Evolutionary conservation across 2,113 vertebrate genomes (phyloP).

Genomic region (Chloebia gouldiae): DNA sequence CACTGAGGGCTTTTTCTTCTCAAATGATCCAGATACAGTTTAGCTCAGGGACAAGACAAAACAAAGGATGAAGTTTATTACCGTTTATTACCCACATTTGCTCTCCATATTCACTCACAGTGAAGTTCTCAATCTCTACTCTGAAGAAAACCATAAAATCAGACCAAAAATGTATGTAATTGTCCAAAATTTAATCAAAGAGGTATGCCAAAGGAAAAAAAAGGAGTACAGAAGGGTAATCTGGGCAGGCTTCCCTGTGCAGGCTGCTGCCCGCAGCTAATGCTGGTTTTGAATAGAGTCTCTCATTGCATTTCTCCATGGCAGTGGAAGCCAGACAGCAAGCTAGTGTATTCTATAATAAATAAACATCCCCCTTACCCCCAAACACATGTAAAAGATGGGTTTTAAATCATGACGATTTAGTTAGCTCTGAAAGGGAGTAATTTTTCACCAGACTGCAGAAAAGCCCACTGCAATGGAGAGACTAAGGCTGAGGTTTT

Average conservation of each 20-base stretch:
- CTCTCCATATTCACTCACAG: neutral
- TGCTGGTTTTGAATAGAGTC: conserved; percentile 13
- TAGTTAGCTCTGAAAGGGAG: conserved; percentile 20
- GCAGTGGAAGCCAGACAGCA: conserved; percentile 13
- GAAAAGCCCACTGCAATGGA: neutral
- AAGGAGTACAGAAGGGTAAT: neutral
- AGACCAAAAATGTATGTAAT: neutral
- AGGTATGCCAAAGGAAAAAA: neutral
- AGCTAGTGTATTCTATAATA: conserved; percentile 42
- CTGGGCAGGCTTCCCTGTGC: neutral
- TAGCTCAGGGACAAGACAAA: neutral
- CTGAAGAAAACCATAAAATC: neutral
- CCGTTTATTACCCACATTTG: neutral
- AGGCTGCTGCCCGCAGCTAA: neutral
- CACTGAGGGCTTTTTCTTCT: neutral
- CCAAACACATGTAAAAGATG: conserved; percentile 24
- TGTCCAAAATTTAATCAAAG: neutral
- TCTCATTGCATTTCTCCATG: neutral
- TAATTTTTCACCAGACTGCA: neutral
- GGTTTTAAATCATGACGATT: conserved; percentile 23
- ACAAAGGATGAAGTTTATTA: neutral
- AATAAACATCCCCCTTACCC: conserved; percentile 16
- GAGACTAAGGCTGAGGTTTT: neutral
- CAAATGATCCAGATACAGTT: neutral
- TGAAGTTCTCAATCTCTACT: neutral